Base-by-base conservation (phyloP, 2,888 invertebrate genomes). In the Tipula lateralis region DNA sequence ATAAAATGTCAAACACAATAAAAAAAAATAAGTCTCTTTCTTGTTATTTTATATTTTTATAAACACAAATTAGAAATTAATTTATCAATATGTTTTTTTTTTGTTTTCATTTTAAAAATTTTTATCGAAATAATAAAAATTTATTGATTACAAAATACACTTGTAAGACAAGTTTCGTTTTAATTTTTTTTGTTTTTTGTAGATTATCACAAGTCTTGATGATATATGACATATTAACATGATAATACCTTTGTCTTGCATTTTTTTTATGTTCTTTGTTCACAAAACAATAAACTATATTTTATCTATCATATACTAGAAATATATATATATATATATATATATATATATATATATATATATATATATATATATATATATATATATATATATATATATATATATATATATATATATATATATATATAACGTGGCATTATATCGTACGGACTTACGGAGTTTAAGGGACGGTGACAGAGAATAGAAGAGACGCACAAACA, bases 171-270 rank as follows among this genome's bases (percentile, higher is more conserved):
- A 66, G 66, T 66, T 66, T 66, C 66, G 24, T 66, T 66, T 66
- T 66, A n/a, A n/a, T n/a, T n/a, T n/a, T n/a, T n/a, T n/a, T n/a
- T n/a, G n/a, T n/a, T n/a, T n/a, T n/a, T n/a, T 66, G 24, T 66
- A 66, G 66, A 66, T 66, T 66, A 66, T 66, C 66, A 66, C 44
- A 44, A 44, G 66, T 66, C 66, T 66, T n/a, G 66, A 66, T 66
- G 66, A 66, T 66, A 66, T 66, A 66, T 66, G 66, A 66, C 66
- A 66, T 66, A 66, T 66, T 66, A 66, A 66, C 66, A 66, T 66
- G 66, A 66, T 66, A 66, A 66, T 66, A 24, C 66, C 66, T 24
- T 66, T 66, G 66, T 66, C 24, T 66, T 24, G 24, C 24, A 66
- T 66, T 66, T 50, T 50, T 34, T 34, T 34, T 7, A 1, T n/a